Conservation (phyloP, 2,113 vertebrate genomes). For the Petaurus breviceps region DNA sequence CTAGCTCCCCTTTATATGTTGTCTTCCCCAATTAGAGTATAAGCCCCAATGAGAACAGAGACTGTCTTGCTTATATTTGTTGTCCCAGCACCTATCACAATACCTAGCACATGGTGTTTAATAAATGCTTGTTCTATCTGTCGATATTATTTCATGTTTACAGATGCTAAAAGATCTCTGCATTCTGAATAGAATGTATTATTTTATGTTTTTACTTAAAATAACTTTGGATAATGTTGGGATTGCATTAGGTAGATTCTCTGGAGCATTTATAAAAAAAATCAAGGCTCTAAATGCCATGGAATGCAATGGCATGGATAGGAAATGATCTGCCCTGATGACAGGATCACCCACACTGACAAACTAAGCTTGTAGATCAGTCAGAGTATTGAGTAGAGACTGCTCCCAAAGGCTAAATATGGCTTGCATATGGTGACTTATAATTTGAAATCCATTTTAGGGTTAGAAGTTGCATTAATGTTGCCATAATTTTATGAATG, state of each 20-base stretch:
- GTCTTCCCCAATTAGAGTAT: not conserved
- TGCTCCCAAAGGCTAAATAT: not conserved
- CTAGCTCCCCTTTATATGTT: not conserved
- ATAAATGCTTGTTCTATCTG: not conserved
- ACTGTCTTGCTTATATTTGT: not conserved
- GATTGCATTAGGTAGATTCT: conserved; percentile 23
- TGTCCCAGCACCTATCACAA: not conserved
- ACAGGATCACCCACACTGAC: not conserved
- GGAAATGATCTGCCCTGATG: not conserved
- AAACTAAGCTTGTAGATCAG: not conserved
- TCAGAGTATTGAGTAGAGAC: not conserved
- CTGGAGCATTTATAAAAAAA: not conserved
- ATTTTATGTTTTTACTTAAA: conserved; percentile 49
- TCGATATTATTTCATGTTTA: not conserved
- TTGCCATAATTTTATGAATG: conserved; percentile 28
- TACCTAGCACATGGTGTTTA: not conserved
- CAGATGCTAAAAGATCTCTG: not conserved
- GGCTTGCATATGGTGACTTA: not conserved
- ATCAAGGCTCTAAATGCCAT: not conserved
- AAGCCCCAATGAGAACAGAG: not conserved
- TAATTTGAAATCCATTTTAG: conserved; percentile 27
- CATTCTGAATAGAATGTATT: not conserved
- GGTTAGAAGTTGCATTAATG: conserved; percentile 32
- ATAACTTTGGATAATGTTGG: conserved; percentile 27
- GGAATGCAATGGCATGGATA: not conserved